Base-by-base conservation (phyloP, 1,140 invertebrate species). In the Triops longicaudatus region DNA sequence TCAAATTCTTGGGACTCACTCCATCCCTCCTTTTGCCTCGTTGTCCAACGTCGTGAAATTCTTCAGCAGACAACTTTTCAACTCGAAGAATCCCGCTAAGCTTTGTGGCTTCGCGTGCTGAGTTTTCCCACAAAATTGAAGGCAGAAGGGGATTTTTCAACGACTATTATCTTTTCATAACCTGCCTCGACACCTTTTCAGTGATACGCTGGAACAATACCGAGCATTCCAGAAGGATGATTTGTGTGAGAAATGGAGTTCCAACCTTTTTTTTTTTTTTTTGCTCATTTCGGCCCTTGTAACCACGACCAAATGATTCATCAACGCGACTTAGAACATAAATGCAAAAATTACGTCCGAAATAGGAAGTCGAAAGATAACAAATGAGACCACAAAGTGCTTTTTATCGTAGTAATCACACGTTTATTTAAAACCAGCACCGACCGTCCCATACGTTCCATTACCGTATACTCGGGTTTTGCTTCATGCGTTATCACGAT, bases 1-100 rank as follows among this genome's bases (percentile, higher is more conserved):
- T 63, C 50, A 63, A 63, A 63, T 63, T 63, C 50, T 63, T 63
- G 50, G 50, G 50, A n/a, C 50, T 63, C n/a, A n/a, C n/a, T n/a
- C n/a, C n/a, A n/a, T n/a, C 43, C 17, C 17, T 44, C 43, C 17
- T 17, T 17, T 1, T 44, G 43, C 11, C 43, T 63, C 10, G 50
- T 63, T 63, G 50, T 17, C 50, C 17, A 63, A n/a, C 22, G 50
- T 14, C 50, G 50, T 63, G 50, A 63, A 63, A 22, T 63, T 63
- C 50, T 63, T 63, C 22, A 6, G 17, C 22, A 5, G 14, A 63
- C 50, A 63, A 2, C 31, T 63, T n/a, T n/a, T 17, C 22, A 63
- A 63, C 10, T 63, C 6, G 50, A 63, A 63, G 50, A 63, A 63
- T 63, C 50, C 50, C 14, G 50, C 50, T 63, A 63, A 63, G 50